Base-by-base conservation (phyloP, 2,888 invertebrate species). In the Proisotoma minuta region DNA sequence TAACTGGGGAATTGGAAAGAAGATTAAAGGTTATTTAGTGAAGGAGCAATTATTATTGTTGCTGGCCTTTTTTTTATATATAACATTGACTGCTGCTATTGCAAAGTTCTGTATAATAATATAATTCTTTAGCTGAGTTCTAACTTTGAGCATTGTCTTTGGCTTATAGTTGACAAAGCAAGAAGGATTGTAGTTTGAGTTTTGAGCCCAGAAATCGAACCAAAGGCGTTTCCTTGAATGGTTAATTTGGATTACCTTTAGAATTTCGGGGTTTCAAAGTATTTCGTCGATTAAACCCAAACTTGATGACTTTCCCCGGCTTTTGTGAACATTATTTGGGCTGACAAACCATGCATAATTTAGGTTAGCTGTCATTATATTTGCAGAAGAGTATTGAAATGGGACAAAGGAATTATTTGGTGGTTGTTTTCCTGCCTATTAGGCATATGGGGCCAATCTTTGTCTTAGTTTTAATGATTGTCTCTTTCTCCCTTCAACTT, bases 301-400 rank as follows among this genome's bases (percentile, higher is more conserved):
- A 50, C 47, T 50, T 65, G 58, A 53, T 54, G 58, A 59, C 58
- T 61, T 57, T 58, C 40, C 56, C 54, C 57, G 39, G 54, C 60
- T 68, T 68, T 63, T 54, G 62, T 57, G 59, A 69, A 72, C 72
- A 72, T 63, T 65, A 64, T 60, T 69, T 70, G 66, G 72, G 72
- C 69, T 63, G 70, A 57, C 51, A 59, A 59, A 43, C 49, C 50
- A 43, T 72, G 70, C 65, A 72, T 72, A 70, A 72, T 68, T 68
- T 64, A 62, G 57, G 62, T 57, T 1, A 15, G 1, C 10, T 12
- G 22, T 57, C 43, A 62, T 62, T 58, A 62, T 27, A 28, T 23
- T 47, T 48, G 43, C 48, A 53, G n/a, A n/a, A 18, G 26, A 20
- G n/a, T 49, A 49, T 49, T 49, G 49, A 49, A 24, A 12, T 24